A percentile compares a stretch with the other conserved stretches of the same genome.
Evolutionary conservation across 2,113 vertebrate species (phyloP).

Genomic region (Rissa tridactyla): DNA sequence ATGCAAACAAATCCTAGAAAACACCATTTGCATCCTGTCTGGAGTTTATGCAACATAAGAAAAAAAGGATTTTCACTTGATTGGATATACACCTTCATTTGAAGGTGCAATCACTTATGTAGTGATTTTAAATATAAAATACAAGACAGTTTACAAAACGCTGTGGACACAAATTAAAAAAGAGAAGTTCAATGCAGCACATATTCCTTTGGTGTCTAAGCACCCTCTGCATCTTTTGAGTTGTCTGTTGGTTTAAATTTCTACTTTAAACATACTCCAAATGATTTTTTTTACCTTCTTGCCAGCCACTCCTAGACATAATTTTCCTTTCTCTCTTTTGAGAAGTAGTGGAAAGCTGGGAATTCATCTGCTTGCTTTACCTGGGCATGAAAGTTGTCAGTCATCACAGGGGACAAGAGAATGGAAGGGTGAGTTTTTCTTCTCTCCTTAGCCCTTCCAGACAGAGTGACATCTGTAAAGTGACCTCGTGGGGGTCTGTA

Average conservation of each 20-base stretch:
- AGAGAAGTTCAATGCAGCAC: background rate
- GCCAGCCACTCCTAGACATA: background rate
- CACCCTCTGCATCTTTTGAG: background rate
- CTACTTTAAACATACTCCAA: background rate
- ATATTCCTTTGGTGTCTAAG: slow-evolving; percentile 1
- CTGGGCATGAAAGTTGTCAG: background rate
- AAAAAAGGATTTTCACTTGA: background rate
- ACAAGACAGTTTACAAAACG: background rate
- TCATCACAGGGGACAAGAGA: too few relatives aligned
- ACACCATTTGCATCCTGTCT: background rate
- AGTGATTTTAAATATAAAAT: background rate
- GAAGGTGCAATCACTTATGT: background rate
- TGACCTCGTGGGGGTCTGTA: background rate
- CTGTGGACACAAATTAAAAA: background rate
- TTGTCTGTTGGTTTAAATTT: background rate
- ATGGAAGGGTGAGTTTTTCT: background rate
- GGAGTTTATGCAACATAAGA: background rate
- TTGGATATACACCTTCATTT: background rate
- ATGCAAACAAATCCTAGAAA: background rate
- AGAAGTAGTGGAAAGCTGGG: background rate
- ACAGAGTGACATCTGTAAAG: background rate
- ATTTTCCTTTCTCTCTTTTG: background rate
- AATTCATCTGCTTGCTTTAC: background rate
- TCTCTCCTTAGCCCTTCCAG: background rate
- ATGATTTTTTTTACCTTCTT: background rate